Conservation (phyloP, 2,888 invertebrate genomes). For the Aphidius colemani region DNA sequence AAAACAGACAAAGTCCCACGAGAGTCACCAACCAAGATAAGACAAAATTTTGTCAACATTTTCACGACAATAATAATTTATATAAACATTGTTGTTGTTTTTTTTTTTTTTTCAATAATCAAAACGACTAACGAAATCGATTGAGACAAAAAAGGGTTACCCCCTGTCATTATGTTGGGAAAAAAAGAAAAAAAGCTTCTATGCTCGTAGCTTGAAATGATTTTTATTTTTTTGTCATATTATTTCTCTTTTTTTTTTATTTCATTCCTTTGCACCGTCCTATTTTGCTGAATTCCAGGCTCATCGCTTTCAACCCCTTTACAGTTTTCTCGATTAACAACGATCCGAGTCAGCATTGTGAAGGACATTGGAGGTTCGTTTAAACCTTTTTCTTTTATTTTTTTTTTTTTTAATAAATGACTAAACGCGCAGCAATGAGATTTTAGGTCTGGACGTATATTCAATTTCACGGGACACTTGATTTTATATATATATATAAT, state of each 20-base stretch:
- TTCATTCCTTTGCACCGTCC: conserved; percentile 3
- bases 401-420: too few species aligned
- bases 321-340: conserved; percentile 22
- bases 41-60: conserved; percentile 54
- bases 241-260: neutral
- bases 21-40: conserved; percentile 40
- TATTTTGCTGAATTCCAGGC: conserved; percentile 19
- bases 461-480: conserved; percentile 18
- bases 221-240: neutral
- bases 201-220: too few species aligned
- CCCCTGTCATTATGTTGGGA: too few species aligned
- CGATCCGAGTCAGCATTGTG: conserved; percentile 22
- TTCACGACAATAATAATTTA: conserved; percentile 46
- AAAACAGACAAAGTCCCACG: conserved; percentile 25
- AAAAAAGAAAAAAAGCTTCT: too few species aligned
- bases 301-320: conserved; percentile 24
- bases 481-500: conserved; percentile 11
- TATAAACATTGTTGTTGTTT: neutral
- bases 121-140: too few species aligned
- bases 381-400: too few species aligned
- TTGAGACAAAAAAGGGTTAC: conserved; percentile 6
- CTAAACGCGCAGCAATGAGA: too few species aligned
- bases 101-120: too few species aligned
- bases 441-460: conserved; percentile 9
- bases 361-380: too few species aligned